A percentile compares a stretch with the other conserved stretches of the same genome.
These are phyloP conservation scores for Anableps anableps DNA, from an alignment of 2,797 vertebrate genomes.

Conservation along the genomic window DNA sequence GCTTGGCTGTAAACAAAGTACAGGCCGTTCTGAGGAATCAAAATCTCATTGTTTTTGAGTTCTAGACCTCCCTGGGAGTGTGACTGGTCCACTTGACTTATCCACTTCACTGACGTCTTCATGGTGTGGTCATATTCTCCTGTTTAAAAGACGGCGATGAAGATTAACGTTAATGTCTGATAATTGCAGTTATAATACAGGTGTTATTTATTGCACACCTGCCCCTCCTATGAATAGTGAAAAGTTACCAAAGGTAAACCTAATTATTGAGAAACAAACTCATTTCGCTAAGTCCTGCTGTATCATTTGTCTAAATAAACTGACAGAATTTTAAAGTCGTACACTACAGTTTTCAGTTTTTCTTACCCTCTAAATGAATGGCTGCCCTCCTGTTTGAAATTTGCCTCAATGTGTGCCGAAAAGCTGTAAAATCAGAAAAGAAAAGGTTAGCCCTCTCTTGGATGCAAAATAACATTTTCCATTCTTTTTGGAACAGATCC, in stretches of 20 bases:
- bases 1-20: conserved; percentile 84
- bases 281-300: background rate
- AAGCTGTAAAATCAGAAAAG: conserved; percentile 51
- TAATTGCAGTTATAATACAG: background rate
- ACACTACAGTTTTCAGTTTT: background rate
- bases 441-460: background rate
- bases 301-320: background rate
- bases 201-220: too few species aligned
- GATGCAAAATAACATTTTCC: background rate
- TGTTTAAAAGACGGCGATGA: conserved; percentile 31
- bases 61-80: conserved; percentile 64
- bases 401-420: conserved; percentile 68
- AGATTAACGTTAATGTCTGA: background rate
- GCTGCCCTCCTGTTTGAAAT: conserved; percentile 67
- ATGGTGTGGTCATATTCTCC: conserved; percentile 36
- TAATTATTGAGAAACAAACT: background rate
- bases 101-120: conserved; percentile 63
- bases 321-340: background rate
- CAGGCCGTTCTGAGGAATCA: conserved; percentile 66
- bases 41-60: conserved; percentile 69
- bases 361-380: conserved; percentile 81
- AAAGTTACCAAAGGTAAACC: background rate
- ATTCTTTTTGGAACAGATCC: background rate
- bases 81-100: conserved; percentile 50
- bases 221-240: background rate